Percentiles rank a stretch among this genome's conserved stretches.
phyloP scores from a whole-genome alignment of 2,113 vertebrate genomes.

The Indicator indicator region DNA sequence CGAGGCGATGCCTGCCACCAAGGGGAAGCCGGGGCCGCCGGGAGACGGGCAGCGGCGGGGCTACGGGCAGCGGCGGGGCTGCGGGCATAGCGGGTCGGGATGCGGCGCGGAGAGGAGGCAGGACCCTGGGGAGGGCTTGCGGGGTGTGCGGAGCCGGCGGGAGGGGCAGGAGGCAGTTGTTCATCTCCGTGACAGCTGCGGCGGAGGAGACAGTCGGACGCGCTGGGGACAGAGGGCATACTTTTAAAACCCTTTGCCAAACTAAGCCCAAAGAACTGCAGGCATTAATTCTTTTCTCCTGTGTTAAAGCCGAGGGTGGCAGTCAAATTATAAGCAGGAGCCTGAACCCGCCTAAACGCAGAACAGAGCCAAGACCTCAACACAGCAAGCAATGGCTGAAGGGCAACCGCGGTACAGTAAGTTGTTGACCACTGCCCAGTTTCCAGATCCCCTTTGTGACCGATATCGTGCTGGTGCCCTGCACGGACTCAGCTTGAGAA shows the following conservation, averaged over 20 bases:
- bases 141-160: not conserved
- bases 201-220: not conserved
- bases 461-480: rapidly evolving
- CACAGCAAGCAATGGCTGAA: not conserved
- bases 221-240: not conserved
- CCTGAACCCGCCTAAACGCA: not conserved
- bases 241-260: not conserved
- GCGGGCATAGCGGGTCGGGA: not conserved
- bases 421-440: not conserved
- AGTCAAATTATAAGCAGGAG: not conserved
- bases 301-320: not conserved
- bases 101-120: not conserved
- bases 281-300: not conserved
- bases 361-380: not conserved
- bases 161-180: not conserved
- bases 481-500: not conserved
- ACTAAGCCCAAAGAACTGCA: rapidly evolving
- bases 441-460: not conserved
- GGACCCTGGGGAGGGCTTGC: not conserved
- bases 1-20: not conserved
- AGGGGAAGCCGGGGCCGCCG: not conserved
- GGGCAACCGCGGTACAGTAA: not conserved
- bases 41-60: not conserved
- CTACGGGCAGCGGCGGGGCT: no score
- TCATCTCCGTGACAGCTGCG: not conserved